Evolutionary conservation across 1,140 invertebrate genomes (phyloP).

Genomic region (Sycophila sp.): DNA sequence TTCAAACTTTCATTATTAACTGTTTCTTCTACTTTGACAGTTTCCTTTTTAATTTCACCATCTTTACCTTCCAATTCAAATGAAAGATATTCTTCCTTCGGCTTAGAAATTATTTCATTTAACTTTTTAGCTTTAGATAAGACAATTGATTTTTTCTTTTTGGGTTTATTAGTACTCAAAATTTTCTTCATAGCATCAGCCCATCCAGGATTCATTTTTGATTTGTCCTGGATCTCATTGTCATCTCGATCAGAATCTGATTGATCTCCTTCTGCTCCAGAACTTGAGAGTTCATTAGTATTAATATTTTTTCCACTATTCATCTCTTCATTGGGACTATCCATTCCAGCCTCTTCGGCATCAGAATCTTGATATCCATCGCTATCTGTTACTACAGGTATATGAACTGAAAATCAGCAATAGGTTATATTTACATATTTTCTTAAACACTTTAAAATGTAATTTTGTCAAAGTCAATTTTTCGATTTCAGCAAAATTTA

Average conservation of each 20-base stretch:
- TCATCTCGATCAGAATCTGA: background rate
- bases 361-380: slow-evolving; percentile 25
- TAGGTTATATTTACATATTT: slow-evolving; percentile 18
- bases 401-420: background rate
- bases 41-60: slow-evolving; percentile 61
- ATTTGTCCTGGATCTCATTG: slow-evolving; percentile 25
- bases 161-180: slow-evolving; percentile 77
- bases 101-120: slow-evolving; percentile 65
- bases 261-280: slow-evolving; percentile 32
- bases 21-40: slow-evolving; percentile 54
- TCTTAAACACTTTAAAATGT: background rate
- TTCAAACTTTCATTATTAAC: slow-evolving; percentile 46
- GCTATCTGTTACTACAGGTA: background rate
- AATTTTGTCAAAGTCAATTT: background rate
- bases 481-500: background rate
- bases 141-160: slow-evolving; percentile 78
- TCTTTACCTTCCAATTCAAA: slow-evolving; percentile 67
- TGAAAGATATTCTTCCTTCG: slow-evolving; percentile 62
- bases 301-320: background rate
- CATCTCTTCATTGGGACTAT: slow-evolving; percentile 35
- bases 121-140: slow-evolving; percentile 80
- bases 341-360: slow-evolving; percentile 20
- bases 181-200: slow-evolving; percentile 80
- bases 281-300: slow-evolving; percentile 20
- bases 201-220: slow-evolving; percentile 65